Percentiles rank a stretch among this genome's conserved stretches.
phyloP scores from a whole-genome alignment of 2,797 vertebrate genomes.

The Naso thynnoides region DNA sequence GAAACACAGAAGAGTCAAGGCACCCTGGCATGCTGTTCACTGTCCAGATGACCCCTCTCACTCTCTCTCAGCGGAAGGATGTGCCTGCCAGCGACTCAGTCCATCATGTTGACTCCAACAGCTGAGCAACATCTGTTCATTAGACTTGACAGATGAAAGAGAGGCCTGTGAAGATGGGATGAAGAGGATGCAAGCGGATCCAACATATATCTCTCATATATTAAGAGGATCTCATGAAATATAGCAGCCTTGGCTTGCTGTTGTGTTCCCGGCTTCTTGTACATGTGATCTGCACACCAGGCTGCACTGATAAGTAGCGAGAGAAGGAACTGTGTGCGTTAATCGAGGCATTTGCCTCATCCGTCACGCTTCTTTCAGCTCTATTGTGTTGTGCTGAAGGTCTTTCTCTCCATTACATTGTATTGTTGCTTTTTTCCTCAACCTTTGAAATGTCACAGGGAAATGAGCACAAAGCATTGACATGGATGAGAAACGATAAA shows the following conservation, averaged over 20 bases:
- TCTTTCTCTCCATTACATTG: conserved; percentile 77
- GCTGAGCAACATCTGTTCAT: conserved; percentile 89
- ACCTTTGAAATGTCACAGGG: conserved; percentile 80
- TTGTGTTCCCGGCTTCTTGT: conserved; percentile 44
- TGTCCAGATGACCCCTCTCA: conserved; percentile 78
- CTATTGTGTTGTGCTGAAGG: conserved; percentile 71
- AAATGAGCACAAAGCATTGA: conserved; percentile 76
- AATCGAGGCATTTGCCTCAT: conserved; percentile 77
- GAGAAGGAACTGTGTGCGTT: conserved; percentile 53
- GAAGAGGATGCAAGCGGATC: conserved; percentile 46
- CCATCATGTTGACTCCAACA: conserved; percentile 85
- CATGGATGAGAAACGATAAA: conserved; percentile 80
- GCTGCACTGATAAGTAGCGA: conserved; percentile 44
- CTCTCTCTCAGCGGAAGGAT: conserved; percentile 77
- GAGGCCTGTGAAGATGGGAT: conserved; percentile 58
- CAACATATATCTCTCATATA: conserved; percentile 55
- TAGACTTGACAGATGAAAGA: conserved; percentile 86
- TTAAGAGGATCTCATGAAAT: conserved; percentile 39
- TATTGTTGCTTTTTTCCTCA: conserved; percentile 71
- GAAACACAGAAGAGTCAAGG: conserved; percentile 61
- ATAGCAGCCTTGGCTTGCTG: conserved; percentile 1
- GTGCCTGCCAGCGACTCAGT: conserved; percentile 78
- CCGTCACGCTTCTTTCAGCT: conserved; percentile 65
- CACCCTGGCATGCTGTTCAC: conserved; percentile 65
- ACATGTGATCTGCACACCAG: conserved; percentile 48